Conservation (phyloP, 2,888 invertebrate genomes). For the Herminia tarsipennalis region DNA sequence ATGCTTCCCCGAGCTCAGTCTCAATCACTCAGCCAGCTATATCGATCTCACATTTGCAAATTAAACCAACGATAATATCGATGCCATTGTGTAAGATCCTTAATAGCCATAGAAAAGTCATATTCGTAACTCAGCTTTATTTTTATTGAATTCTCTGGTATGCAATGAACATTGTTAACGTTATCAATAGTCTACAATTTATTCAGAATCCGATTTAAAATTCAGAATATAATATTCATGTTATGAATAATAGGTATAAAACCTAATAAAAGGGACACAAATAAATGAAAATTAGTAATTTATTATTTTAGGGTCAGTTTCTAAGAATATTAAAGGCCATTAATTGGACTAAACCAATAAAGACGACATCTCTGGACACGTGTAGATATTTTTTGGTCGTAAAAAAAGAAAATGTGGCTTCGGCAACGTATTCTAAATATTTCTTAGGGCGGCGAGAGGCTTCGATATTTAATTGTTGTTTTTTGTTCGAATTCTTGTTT, state of each 20-base stretch:
- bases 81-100: conserved; percentile 44
- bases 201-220: conserved; percentile 17
- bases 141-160: conserved; percentile 29
- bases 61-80: conserved; percentile 69
- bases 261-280: conserved; percentile 45
- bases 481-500: conserved; percentile 81
- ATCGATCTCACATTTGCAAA: conserved; percentile 76
- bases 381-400: conserved; percentile 64
- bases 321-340: conserved; percentile 76
- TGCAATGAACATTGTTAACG: conserved; percentile 18
- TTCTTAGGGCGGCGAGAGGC: conserved; percentile 70
- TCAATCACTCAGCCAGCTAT: conserved; percentile 75
- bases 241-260: conserved; percentile 35
- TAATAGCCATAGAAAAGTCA: conserved; percentile 47
- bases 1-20: conserved; percentile 66
- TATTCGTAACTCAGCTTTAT: conserved; percentile 41
- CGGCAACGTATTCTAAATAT: conserved; percentile 78
- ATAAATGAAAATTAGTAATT: conserved; percentile 71
- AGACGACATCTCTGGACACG: conserved; percentile 80
- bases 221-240: conserved; percentile 20
- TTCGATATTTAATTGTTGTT: conserved; percentile 82
- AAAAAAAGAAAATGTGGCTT: conserved; percentile 52
- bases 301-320: conserved; percentile 62
- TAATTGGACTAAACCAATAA: conserved; percentile 84
- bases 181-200: conserved; percentile 27